Evolutionary conservation across 2,888 invertebrate species (phyloP), one percentile per base, ranked within the genome.

Genomic region (Apotomis capreana): DNA sequence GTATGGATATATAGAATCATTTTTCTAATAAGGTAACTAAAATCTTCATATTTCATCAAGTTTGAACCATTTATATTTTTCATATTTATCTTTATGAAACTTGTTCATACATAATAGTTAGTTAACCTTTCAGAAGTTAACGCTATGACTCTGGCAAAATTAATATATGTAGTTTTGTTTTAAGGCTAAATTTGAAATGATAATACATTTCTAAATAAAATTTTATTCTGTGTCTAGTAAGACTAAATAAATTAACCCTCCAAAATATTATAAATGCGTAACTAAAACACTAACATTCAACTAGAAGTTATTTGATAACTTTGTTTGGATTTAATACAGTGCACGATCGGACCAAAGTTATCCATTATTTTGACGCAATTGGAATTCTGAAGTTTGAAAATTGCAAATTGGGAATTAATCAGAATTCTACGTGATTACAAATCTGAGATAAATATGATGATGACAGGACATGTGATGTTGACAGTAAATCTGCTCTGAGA

Each of bases 311-410:
- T 10, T 13, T 10, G 36, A 12, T 12, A 60, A 49, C 60, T 46
- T 15, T 26, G 60, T 61, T 46, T 13, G 26, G 15, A 61, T 61
- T 46, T 46, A 26, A 26, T 46, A 15, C 46, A 26, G 46, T 61
- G 12, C 15, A 2, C 9, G 3, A 46, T 10, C 46, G 46, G 26
- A 44, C 10, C 44, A 5, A 26, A 26, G 60, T 12, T 49, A 15
- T 46, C 60, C 46, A 49, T 61, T 61, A 61, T 61, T 61, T 46
- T 49, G 60, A 61, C 60, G n/a, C 12, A 8, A 26, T 46, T 46
- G n/a, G 5, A 8, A 26, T 46, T 61, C 26, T 46, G 8, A 61
- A 61, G 10, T 61, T 61, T 26, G 26, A 15, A 61, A 46, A 61
- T 40, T 61, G 60, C 46, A 61, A 61, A 61, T 61, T 61, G 10